Base-by-base conservation (phyloP, 2,888 invertebrate genomes). In the Helicoverpa assulta region DNA sequence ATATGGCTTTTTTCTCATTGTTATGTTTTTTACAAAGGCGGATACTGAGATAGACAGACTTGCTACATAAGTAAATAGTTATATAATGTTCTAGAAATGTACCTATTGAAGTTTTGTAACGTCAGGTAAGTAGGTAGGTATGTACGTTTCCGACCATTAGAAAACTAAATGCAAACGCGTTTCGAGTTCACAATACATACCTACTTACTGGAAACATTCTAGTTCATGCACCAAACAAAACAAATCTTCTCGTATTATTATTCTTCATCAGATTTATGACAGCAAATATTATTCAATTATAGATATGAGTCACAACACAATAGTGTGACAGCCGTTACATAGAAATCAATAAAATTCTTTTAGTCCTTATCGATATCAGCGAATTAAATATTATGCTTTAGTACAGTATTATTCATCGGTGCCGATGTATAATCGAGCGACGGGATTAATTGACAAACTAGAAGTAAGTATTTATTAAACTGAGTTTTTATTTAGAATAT, bases 321-420 rank as follows among this genome's bases (percentile, higher is more conserved):
- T n/a, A 61, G 57, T 26, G 57, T 40, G 21, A 67, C 57, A 43
- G 47, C 19, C 16, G 47, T 18, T 43, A 10, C n/a, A 52, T 55
- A 47, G 59, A 75, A 74, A 76, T 74, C 74, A 76, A 76, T 76
- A 70, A 61, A 57, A 57, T 70, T 63, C 58, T 69, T 59, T 43
- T 51, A 52, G 51, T 18, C 14, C 43, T 65, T 76, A 70, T 76
- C 65, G 60, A 61, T 70, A 74, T 76, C 76, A 69, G 29, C 63
- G 40, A 47, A 62, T 70, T 60, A 75, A 26, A 47, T 10, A 33
- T 10, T 37, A 57, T 60, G 26, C 56, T 47, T 19, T 72, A 26
- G 26, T 26, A 72, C 50, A 3, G n/a, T n/a, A 33, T 37, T 65
- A 57, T 71, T 64, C 26, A 29, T 37, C 56, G 18, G n/a, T 52